A percentile compares a stretch with the other conserved stretches of the same genome.
Conservation (phyloP, 2,113 vertebrate species). For the Tachycineta bicolor region DNA sequence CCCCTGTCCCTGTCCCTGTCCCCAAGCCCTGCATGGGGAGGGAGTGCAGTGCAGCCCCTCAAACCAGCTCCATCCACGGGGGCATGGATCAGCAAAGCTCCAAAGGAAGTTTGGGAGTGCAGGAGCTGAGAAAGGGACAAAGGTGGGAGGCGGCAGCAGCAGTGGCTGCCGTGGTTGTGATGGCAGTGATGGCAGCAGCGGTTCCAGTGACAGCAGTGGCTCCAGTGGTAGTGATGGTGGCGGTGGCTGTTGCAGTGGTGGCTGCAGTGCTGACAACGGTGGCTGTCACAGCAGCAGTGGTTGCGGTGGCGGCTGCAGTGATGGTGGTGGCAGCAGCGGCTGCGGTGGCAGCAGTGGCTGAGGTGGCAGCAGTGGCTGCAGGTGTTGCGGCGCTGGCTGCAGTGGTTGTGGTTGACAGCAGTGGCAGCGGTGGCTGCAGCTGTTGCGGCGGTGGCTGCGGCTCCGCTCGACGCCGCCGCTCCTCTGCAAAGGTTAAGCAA, state of each 20-base stretch:
- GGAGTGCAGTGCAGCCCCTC: neutral
- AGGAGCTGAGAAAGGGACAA: neutral
- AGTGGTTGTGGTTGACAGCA: neutral
- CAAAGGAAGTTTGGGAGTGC: accelerated
- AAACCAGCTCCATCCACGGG: neutral
- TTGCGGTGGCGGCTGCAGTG: neutral
- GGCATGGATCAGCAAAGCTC: accelerated
- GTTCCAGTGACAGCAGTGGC: neutral
- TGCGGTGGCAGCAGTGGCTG: neutral
- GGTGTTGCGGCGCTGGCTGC: neutral
- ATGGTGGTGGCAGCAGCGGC: neutral
- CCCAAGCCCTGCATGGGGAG: neutral
- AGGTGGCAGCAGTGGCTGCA: accelerated
- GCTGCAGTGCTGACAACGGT: neutral
- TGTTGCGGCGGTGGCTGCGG: neutral
- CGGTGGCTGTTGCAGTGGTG: neutral
- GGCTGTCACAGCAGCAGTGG: neutral
- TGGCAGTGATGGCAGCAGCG: neutral
- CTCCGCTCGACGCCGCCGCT: neutral
- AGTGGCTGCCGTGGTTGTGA: neutral
- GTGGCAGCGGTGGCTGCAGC: neutral
- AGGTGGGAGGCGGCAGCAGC: neutral
- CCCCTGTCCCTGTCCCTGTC: neutral
- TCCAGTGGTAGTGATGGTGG: neutral
- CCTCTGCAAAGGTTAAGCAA: slow-evolving; percentile 80